Conservation (phyloP, 30 jellyfish, hydroid and myxozoan genomes). For the Aurelia aurita region DNA sequence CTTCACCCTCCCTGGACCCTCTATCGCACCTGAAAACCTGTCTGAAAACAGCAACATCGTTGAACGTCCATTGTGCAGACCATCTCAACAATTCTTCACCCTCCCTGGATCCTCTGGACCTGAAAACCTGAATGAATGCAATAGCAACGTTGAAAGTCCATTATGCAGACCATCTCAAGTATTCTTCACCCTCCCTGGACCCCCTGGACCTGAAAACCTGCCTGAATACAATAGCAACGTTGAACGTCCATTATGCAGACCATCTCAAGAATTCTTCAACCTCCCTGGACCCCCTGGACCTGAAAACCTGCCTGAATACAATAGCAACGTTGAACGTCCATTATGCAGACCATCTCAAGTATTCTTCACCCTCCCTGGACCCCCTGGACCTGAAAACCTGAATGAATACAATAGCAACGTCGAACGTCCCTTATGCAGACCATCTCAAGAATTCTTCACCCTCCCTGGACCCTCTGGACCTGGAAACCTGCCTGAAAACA, state of each 20-base stretch:
- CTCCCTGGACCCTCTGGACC: no score
- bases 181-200: neutral
- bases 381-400: neutral
- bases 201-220: neutral
- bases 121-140: conserved; percentile 11
- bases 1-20: neutral
- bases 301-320: neutral
- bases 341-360: neutral
- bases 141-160: neutral
- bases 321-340: neutral
- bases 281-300: neutral
- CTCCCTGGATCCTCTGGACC: neutral
- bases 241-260: neutral
- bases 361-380: neutral
- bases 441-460: conserved; percentile 2
- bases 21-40: neutral
- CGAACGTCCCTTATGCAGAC: conserved; percentile 3
- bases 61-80: conserved; percentile 10
- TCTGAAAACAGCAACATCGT: neutral
- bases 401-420: conserved; percentile 11
- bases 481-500: neutral
- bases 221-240: neutral
- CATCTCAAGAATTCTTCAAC: neutral
- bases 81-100: conserved; percentile 8
- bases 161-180: conserved; percentile 7